Percentiles rank a stretch among this genome's conserved stretches.
Evolutionary conservation across 2,888 invertebrate species (phyloP).

Genomic region (Troides oblongomaculatus): DNA sequence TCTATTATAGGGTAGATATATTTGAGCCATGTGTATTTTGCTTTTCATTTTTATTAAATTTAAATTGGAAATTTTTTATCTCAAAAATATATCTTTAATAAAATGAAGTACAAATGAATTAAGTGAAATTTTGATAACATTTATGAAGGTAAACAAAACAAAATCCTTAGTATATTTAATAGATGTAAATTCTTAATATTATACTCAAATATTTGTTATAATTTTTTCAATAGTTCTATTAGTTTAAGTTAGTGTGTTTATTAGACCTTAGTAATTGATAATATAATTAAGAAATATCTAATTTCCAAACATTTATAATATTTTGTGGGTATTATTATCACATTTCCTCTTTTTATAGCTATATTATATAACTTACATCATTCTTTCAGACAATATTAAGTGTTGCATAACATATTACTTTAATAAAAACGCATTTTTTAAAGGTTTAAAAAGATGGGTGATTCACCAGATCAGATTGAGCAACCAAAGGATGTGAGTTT

Average conservation of each 20-base stretch:
- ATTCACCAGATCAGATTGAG: constrained; percentile 67
- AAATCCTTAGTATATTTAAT: constrained; percentile 19
- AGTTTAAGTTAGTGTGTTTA: background rate
- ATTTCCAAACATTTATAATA: background rate
- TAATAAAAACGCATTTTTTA: background rate
- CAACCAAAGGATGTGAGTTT: constrained; percentile 70
- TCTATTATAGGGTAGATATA: background rate
- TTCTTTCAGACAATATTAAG: background rate
- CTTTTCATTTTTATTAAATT: background rate
- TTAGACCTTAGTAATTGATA: background rate
- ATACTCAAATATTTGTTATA: background rate
- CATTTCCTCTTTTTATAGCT: no score
- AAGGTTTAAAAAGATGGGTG: constrained; percentile 55
- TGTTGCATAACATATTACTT: background rate
- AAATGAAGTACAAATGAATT: background rate
- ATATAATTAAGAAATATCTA: no score
- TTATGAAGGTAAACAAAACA: constrained; percentile 21
- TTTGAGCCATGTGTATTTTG: constrained; percentile 16
- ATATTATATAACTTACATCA: background rate
- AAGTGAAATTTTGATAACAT: background rate
- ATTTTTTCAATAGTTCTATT: background rate
- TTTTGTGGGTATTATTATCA: background rate
- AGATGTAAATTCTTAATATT: background rate
- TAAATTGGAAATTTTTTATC: background rate
- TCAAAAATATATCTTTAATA: background rate